Conservation (phyloP, 2,797 vertebrate genomes). For the Hippoglossus hippoglossus region DNA sequence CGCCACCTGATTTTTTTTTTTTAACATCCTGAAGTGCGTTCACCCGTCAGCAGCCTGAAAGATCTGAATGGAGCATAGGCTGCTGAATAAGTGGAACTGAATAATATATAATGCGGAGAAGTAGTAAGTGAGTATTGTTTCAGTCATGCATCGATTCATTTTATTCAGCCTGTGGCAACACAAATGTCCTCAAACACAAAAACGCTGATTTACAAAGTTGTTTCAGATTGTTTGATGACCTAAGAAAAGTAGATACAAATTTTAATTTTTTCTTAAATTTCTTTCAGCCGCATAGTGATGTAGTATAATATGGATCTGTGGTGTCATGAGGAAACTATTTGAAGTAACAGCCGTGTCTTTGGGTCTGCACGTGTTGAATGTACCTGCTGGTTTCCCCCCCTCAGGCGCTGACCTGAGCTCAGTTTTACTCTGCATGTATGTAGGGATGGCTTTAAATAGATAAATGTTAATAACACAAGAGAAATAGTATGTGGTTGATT, state of each 20-base stretch:
- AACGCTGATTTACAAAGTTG: not conserved
- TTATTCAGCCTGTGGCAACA: not conserved
- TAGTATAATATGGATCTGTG: not conserved
- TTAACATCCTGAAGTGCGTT: not conserved
- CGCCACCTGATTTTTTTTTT: not conserved
- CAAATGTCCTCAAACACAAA: not conserved
- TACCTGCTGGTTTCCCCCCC: conserved; percentile 37
- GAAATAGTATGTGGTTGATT: not conserved
- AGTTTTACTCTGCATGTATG: not conserved
- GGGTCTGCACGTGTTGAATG: conserved; percentile 55
- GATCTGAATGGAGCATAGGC: conserved; percentile 1
- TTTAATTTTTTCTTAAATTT: not conserved
- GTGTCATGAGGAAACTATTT: not conserved
- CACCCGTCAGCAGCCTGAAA: not conserved
- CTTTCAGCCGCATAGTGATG: not conserved
- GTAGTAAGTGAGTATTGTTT: not conserved
- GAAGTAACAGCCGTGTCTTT: not conserved
- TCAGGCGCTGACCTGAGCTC: conserved; percentile 29
- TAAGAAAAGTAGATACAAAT: not conserved
- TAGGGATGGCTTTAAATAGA: not conserved
- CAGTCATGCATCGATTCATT: not conserved
- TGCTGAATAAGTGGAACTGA: not conserved
- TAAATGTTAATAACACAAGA: not conserved
- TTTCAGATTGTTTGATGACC: conserved; percentile 8
- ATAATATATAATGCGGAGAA: not conserved